phyloP scores from a whole-genome alignment of 2,888 invertebrate genomes.

The Drosophila prolongata region DNA sequence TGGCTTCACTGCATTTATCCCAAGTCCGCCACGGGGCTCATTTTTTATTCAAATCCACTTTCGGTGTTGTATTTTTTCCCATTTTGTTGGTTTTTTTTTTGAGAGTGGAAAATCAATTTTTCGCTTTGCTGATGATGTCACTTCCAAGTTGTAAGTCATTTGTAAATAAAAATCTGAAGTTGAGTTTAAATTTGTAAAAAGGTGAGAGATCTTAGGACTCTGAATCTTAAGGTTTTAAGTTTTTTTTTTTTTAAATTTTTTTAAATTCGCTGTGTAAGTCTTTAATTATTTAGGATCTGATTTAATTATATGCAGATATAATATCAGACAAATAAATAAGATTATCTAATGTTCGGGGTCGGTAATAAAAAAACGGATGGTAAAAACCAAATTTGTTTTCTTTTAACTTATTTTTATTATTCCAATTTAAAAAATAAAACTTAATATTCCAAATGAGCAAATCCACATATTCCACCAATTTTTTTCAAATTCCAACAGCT shows the following conservation, averaged over 20 bases:
- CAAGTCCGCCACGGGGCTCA: constrained; percentile 43
- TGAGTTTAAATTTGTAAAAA: not conserved
- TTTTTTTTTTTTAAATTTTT: too few species aligned
- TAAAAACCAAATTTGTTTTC: too few species aligned
- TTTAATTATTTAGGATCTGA: too few species aligned
- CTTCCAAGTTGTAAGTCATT: constrained; percentile 22
- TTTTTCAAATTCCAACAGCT: not conserved
- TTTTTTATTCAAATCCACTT: constrained; percentile 68
- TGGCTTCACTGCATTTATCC: constrained; percentile 55
- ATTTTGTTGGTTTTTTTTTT: constrained; percentile 8
- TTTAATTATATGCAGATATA: too few species aligned
- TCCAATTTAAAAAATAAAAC: too few species aligned
- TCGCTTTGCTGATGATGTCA: constrained; percentile 68
- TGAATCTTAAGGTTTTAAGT: too few species aligned
- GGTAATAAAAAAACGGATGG: too few species aligned
- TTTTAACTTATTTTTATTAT: too few species aligned
- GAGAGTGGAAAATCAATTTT: constrained; percentile 65
- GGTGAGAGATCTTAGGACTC: too few species aligned
- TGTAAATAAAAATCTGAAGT: constrained; percentile 1
- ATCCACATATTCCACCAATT: not conserved
- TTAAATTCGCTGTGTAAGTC: too few species aligned
- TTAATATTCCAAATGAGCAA: not conserved
- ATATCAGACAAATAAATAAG: too few species aligned
- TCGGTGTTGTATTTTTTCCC: constrained; percentile 16
- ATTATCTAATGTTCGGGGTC: too few species aligned